Evolutionary conservation across 2,888 invertebrate species (phyloP), one percentile per base, ranked within the genome.

Genomic region (Polia nebulosa): DNA sequence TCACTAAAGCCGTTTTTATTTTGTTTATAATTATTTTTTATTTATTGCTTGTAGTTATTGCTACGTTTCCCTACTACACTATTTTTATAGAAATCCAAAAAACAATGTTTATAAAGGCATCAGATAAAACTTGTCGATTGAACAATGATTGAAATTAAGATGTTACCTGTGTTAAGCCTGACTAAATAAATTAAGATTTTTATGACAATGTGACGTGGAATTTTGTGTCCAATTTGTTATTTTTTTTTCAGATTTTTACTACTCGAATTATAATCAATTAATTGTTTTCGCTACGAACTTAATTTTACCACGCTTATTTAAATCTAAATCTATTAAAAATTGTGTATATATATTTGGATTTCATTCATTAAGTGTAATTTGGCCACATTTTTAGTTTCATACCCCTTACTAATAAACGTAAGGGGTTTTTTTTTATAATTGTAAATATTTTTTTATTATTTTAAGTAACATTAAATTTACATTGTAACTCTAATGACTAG

Each of bases 301-400:
- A 81, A 81, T 61, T 67, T 68, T 77, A 80, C 84, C 81, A 80
- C 84, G 82, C 82, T 78, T 82, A 83, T 77, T 69, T 76, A 84
- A 78, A 67, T 77, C 84, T 84, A 84, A 75, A 72, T 84, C 93
- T 94, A 94, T 91, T 91, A 91, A 93, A 93, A 93, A 91, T 89
- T 89, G 92, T 94, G 93, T 95, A 94, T 94, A 95, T 94, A 95
- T 95, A 95, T 95, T 94, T 94, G 92, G 92, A 94, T 94, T 93
- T 92, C 89, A 91, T 94, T 94, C 89, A 91, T 94, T 94, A 94
- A 90, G 87, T 92, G 92, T 96, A 96, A 94, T 96, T 96, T 96
- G 96, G 96, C 96, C 96, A 95, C 96, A 92, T 93, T 94, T 94
- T 94, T 94, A 93, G 93, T 94, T 91, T 88, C 76, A 84, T 90